Conservation (phyloP, 2,797 vertebrate species). For the Darevskia nairensis region DNA sequence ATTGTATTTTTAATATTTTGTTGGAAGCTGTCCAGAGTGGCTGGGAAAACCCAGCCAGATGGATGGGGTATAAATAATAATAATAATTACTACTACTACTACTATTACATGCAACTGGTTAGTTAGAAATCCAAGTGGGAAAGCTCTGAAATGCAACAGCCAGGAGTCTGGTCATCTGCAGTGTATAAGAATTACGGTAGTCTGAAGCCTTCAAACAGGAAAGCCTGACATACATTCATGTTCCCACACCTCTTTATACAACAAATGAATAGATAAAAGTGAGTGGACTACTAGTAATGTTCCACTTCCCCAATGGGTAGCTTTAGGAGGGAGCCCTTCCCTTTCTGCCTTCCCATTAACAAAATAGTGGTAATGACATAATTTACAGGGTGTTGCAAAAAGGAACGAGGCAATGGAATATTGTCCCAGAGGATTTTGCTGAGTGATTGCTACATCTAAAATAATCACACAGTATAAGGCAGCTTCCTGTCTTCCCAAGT, state of each 20-base stretch:
- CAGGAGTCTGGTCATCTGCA: background rate
- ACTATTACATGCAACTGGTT: background rate
- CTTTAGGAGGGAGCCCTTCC: background rate
- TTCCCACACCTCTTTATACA: too few relatives aligned
- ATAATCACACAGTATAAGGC: too few relatives aligned
- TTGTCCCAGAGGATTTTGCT: background rate
- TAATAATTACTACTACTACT: too few relatives aligned
- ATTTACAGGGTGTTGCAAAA: background rate
- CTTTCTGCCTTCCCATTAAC: background rate
- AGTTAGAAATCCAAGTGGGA: background rate
- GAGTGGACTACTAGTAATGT: too few relatives aligned
- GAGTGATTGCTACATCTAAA: background rate
- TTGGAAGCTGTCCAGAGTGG: too few relatives aligned
- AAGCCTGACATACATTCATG: background rate
- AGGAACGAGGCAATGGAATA: background rate
- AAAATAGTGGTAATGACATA: background rate
- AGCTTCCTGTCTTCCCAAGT: too few relatives aligned
- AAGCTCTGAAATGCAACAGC: background rate
- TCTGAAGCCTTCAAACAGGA: background rate
- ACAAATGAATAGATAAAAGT: background rate
- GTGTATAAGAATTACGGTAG: background rate
- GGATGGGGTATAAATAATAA: too few relatives aligned
- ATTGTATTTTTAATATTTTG: too few relatives aligned
- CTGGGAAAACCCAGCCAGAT: too few relatives aligned
- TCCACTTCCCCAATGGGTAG: too few relatives aligned